A percentile compares a stretch with the other conserved stretches of the same genome.
Conservation (phyloP, 2,113 vertebrate species). For the Dipodomys merriami region DNA sequence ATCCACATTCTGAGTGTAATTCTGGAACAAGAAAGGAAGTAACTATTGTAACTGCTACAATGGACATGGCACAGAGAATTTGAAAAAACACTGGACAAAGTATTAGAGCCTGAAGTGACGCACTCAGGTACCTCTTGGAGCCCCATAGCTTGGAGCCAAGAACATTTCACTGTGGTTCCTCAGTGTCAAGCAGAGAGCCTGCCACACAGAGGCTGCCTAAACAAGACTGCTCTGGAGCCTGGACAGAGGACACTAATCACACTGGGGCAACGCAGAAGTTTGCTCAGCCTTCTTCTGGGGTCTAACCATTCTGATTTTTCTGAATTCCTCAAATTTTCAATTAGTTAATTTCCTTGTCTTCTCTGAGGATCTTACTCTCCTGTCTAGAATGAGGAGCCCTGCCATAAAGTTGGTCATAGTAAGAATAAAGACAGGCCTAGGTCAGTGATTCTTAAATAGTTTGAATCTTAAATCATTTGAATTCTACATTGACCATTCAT, state of each 20-base stretch:
- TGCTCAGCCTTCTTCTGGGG: background rate
- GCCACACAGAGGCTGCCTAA: background rate
- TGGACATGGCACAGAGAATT: background rate
- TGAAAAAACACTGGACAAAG: background rate
- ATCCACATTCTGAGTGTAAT: background rate
- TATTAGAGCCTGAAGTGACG: background rate
- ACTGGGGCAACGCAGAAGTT: background rate
- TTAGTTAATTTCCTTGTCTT: slow-evolving; percentile 7
- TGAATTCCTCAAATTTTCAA: background rate
- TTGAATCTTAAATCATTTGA: background rate
- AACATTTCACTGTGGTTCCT: background rate
- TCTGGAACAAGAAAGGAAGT: background rate
- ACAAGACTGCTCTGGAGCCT: background rate
- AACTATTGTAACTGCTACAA: too few relatives aligned
- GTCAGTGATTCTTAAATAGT: background rate
- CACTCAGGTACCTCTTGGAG: background rate
- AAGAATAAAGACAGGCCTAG: background rate
- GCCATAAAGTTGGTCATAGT: background rate
- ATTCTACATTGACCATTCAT: background rate
- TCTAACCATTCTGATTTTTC: background rate
- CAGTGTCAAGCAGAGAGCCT: background rate
- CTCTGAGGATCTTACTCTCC: background rate
- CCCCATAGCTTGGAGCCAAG: background rate
- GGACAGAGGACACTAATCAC: background rate
- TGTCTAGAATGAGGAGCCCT: background rate